phyloP scores from a whole-genome alignment of 2,888 invertebrate genomes.

The Pilophorus perplexus region DNA sequence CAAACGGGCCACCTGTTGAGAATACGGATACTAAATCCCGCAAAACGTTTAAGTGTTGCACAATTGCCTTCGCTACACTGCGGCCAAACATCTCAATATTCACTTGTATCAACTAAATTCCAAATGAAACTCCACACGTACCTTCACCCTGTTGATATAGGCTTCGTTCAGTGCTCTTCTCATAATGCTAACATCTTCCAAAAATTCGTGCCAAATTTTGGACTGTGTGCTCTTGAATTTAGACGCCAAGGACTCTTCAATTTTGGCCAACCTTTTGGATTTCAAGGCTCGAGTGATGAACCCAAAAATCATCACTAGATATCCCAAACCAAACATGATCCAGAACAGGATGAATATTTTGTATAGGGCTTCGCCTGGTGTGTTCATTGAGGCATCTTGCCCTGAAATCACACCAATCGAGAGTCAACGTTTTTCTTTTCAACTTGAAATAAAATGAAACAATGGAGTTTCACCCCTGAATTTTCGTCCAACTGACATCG shows the following conservation, averaged over 20 bases:
- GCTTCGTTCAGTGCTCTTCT: conserved; percentile 76
- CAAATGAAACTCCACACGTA: conserved; percentile 50
- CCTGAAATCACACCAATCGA: no score
- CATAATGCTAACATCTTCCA: conserved; percentile 70
- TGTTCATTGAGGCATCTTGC: conserved; percentile 46
- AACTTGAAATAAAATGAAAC: no score
- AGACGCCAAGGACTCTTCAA: conserved; percentile 73
- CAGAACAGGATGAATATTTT: conserved; percentile 79
- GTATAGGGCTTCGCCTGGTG: conserved; percentile 62
- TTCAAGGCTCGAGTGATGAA: conserved; percentile 76
- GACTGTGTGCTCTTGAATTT: conserved; percentile 77
- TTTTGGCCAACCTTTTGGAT: conserved; percentile 68
- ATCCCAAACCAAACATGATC: conserved; percentile 89
- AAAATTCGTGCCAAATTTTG: conserved; percentile 72
- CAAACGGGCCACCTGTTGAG: no score
- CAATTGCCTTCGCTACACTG: no score
- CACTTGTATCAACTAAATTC: no score
- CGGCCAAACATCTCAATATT: no score
- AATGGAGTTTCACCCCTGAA: no score
- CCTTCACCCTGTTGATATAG: conserved; percentile 78
- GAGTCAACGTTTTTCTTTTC: no score
- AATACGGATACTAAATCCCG: no score
- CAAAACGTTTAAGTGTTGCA: no score
- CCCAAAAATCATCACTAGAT: conserved; percentile 84
- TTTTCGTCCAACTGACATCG: no score